Evolutionary conservation across 2,797 vertebrate species (phyloP).

Genomic region (Monodelphis domestica): DNA sequence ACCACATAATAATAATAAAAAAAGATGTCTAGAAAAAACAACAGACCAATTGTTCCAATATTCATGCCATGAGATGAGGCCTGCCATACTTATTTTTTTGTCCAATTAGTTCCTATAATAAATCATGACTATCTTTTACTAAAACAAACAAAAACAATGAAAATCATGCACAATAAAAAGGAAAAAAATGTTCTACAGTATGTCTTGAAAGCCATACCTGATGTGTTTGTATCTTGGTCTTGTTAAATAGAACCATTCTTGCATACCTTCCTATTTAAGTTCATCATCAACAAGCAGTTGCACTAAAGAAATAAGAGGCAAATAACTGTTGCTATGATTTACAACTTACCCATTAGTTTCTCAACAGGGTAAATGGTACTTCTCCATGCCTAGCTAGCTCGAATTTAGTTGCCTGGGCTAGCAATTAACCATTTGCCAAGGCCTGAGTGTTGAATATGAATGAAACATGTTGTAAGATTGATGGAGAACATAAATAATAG

Average conservation of each 20-base stretch:
- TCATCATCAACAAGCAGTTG: constrained; percentile 61
- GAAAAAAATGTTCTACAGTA: neutral
- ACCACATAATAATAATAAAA: neutral
- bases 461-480: constrained; percentile 57
- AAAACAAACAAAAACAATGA: constrained; percentile 18
- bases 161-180: neutral
- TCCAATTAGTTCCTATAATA: constrained; percentile 33
- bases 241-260: constrained; percentile 57
- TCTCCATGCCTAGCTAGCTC: constrained; percentile 48
- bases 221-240: constrained; percentile 35
- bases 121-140: neutral
- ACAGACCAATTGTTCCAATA: neutral
- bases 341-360: constrained; percentile 68
- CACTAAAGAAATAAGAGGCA: constrained; percentile 51
- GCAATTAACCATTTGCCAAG: constrained; percentile 65
- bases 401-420: constrained; percentile 62
- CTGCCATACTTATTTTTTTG: constrained; percentile 7
- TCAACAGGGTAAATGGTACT: constrained; percentile 61
- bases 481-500: constrained; percentile 53
- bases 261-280: constrained; percentile 56
- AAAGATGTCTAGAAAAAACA: neutral
- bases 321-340: constrained; percentile 62
- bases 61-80: constrained; percentile 1
- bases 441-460: constrained; percentile 48
- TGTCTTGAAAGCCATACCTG: constrained; percentile 45